Conservation (phyloP, 2,113 vertebrate genomes). For the Willisornis vidua region DNA sequence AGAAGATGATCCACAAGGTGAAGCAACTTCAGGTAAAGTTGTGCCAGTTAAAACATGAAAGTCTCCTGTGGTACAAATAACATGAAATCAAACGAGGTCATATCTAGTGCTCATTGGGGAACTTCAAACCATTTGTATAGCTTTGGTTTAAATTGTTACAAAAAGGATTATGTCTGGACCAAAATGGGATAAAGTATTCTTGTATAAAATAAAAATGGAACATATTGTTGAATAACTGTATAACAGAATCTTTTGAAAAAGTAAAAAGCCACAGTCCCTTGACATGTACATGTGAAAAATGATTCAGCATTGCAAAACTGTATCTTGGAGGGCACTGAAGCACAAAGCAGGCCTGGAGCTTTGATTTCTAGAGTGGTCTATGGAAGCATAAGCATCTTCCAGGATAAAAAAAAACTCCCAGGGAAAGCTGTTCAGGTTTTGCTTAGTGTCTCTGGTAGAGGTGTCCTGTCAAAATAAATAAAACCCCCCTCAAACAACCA, state of each 20-base stretch:
- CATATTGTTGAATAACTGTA: neutral
- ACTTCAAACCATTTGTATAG: neutral
- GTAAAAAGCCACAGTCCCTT: neutral
- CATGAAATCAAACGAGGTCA: neutral
- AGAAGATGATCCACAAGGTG: neutral
- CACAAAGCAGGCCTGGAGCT: neutral
- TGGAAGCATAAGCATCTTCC: neutral
- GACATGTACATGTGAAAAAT: neutral
- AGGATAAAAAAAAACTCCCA: neutral
- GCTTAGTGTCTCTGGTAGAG: neutral
- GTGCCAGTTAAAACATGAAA: neutral
- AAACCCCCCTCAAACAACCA: neutral
- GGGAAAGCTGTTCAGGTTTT: neutral
- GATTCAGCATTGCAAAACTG: neutral
- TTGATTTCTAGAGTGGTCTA: neutral
- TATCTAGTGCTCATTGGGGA: neutral
- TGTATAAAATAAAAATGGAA: neutral
- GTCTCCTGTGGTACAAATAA: neutral
- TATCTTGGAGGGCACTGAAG: neutral
- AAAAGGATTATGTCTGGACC: neutral
- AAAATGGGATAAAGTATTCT: neutral
- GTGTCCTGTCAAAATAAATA: neutral
- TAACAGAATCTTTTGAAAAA: neutral
- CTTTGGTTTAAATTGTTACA: neutral
- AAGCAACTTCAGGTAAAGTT: neutral